These are phyloP conservation scores for Dipodomys ordii DNA, from an alignment of 2,113 vertebrate genomes.

Conservation along the genomic window DNA sequence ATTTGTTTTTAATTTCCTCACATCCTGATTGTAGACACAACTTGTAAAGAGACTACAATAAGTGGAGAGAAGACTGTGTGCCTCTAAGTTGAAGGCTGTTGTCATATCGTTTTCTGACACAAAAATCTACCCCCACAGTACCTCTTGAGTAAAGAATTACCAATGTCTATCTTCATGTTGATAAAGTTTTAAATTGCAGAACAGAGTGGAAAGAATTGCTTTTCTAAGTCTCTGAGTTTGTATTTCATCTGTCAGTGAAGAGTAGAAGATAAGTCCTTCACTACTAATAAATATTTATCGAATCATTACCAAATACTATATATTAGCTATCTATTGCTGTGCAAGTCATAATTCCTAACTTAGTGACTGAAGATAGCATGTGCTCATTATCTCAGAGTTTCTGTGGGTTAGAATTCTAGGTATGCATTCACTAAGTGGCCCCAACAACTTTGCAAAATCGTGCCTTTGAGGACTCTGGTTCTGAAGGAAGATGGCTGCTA, in stretches of 20 bases:
- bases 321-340: not conserved
- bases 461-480: not conserved
- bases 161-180: not conserved
- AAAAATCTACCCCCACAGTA: not conserved
- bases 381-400: not conserved
- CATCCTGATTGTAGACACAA: not conserved
- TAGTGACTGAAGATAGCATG: not conserved
- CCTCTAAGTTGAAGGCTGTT: not conserved
- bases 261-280: not conserved
- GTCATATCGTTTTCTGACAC: not conserved
- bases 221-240: not conserved
- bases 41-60: not conserved
- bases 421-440: not conserved
- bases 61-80: not conserved
- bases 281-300: conserved; percentile 40
- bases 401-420: no score
- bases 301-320: not conserved
- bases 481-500: not conserved
- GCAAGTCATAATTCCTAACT: not conserved
- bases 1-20: conserved; percentile 34
- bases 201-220: not conserved
- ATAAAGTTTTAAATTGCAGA: not conserved
- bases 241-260: not conserved
- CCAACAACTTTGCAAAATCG: not conserved
- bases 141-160: not conserved